Evolutionary conservation across 2,113 vertebrate genomes (phyloP).

Genomic region (Isichthys henryi): DNA sequence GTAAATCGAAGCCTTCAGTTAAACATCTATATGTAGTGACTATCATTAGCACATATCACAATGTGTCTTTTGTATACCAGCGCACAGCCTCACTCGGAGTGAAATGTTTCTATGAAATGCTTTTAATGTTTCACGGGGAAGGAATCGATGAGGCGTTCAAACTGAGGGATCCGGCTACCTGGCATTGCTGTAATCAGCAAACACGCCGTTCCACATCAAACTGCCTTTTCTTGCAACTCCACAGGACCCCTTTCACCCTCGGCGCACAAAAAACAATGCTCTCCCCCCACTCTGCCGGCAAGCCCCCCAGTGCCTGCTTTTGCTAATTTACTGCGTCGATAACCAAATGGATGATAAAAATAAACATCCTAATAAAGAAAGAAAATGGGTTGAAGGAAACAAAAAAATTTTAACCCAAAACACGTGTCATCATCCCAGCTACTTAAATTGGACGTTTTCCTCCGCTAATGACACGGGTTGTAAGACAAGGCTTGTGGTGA

Average conservation of each 20-base stretch:
- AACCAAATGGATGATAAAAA: neutral
- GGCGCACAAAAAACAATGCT: neutral
- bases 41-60: neutral
- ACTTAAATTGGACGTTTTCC: conserved; percentile 20
- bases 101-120: neutral
- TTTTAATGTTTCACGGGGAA: neutral
- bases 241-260: neutral
- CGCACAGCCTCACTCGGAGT: neutral
- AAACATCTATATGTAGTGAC: neutral
- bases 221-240: neutral
- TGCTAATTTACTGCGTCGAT: conserved; percentile 10
- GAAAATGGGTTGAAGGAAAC: neutral
- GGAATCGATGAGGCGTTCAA: neutral
- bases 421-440: conserved; percentile 16
- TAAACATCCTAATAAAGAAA: neutral
- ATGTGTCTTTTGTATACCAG: neutral
- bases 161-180: too few relatives aligned
- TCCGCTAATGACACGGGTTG: neutral
- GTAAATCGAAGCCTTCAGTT: neutral
- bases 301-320: neutral
- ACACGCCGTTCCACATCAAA: too few relatives aligned
- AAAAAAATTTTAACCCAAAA: neutral
- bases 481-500: neutral
- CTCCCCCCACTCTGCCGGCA: neutral
- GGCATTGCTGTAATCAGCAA: neutral